Evolutionary conservation across 64 coral and sea anemone species (phyloP), one percentile per base, ranked within the genome.

Genomic region (Actinia tenebrosa): DNA sequence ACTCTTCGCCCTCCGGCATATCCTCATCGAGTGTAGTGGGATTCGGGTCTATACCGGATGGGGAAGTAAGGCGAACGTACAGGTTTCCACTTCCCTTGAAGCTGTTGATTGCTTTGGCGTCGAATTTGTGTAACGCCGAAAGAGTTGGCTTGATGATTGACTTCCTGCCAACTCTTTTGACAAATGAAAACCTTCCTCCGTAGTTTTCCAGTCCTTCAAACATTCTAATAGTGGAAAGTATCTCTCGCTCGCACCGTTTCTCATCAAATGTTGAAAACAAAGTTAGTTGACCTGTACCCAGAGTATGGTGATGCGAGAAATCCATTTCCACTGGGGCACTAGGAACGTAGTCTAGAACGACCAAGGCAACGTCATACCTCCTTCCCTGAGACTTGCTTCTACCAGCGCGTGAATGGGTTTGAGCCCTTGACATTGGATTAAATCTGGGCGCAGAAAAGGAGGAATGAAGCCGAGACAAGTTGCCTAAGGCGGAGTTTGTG

Each of bases 151-250:
- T 66, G 1, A 66, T 6, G 1, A 66, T 68, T 7, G 64, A 68
- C 64, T 68, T 68, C n/a, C 64, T 68, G 3, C 64, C 64, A 68
- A 68, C 64, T 68, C 64, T 68, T 68, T 68, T 68, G 64, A 68
- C 64, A 8, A 22, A n/a, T 4, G 19, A 19, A 23, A 68, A 68
- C 64, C n/a, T 68, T 19, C 64, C 64, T 8, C 2, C 20, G 64
- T 68, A 68, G 64, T 3, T n/a, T 20, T 22, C 20, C 64, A 68
- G 64, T 0, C 64, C 64, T 68, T 68, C 64, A 68, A 68, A 68
- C 64, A 68, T 19, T 19, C n/a, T 68, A 5, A 68, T 68, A 7
- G 64, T 68, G 17, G 64, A 68, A 7, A 68, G 18, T 0, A 68
- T 68, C n/a, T 68, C 20, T 20, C 64, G 64, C 22, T 22, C 18